Evolutionary conservation across 30 jellyfish, hydroid and myxozoan genomes (phyloP).

Genomic region (Hydractinia echinata): DNA sequence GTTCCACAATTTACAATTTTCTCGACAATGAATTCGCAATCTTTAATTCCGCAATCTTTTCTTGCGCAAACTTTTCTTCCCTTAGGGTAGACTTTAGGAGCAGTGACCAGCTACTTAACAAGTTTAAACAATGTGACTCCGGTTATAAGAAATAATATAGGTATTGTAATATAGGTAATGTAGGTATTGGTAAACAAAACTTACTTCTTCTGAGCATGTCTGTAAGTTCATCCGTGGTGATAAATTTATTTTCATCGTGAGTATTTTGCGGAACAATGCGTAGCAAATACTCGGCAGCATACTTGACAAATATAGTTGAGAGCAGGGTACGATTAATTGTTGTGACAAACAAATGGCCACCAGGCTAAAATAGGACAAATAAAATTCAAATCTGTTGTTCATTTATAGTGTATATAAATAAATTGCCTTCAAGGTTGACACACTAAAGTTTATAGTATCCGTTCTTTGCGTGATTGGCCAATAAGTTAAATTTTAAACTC

Average conservation of each 20-base stretch:
- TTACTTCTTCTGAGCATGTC: conserved; percentile 35
- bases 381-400: too few species aligned
- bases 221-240: conserved; percentile 56
- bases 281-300: conserved; percentile 83
- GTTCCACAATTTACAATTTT: too few species aligned
- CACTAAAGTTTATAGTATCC: too few species aligned
- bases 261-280: conserved; percentile 81
- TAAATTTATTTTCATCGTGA: conserved; percentile 83
- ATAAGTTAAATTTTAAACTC: neutral
- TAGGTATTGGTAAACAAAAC: neutral
- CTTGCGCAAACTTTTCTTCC: too few species aligned
- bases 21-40: too few species aligned
- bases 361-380: conserved; percentile 50
- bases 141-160: neutral
- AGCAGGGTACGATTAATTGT: conserved; percentile 67
- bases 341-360: conserved; percentile 77
- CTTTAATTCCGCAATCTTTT: too few species aligned
- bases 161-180: neutral
- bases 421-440: too few species aligned
- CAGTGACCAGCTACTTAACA: too few species aligned
- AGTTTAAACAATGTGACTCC: too few species aligned
- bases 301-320: conserved; percentile 68
- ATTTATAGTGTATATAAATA: too few species aligned
- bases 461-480: neutral
- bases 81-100: too few species aligned